Evolutionary conservation across 2,888 invertebrate genomes (phyloP).

Genomic region (Allygus modestus): DNA sequence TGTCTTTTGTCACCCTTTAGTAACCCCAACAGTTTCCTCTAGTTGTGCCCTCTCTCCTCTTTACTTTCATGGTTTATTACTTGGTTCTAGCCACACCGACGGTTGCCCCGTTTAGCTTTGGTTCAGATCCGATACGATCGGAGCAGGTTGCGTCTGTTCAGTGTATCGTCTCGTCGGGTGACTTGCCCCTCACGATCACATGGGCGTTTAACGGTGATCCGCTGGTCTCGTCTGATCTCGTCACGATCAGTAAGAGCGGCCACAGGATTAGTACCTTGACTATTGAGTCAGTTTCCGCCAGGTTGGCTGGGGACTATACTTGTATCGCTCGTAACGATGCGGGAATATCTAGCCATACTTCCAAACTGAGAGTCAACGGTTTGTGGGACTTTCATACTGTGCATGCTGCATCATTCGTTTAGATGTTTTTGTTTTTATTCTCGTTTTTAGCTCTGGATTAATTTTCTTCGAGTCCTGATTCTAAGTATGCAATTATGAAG

Average conservation of each 20-base stretch:
- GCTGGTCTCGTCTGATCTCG: slow-evolving; percentile 65
- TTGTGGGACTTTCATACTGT: slow-evolving; percentile 59
- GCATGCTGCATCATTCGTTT: slow-evolving; percentile 28
- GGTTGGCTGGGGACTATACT: slow-evolving; percentile 81
- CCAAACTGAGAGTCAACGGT: slow-evolving; percentile 70
- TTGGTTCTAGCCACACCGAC: slow-evolving; percentile 72
- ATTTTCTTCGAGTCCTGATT: not conserved
- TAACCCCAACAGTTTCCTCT: no score
- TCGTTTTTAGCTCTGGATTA: not conserved
- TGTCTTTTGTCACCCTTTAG: slow-evolving; percentile 32
- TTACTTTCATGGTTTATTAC: not conserved
- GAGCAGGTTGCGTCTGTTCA: slow-evolving; percentile 73
- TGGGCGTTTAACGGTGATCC: slow-evolving; percentile 78
- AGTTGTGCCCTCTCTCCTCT: slow-evolving; percentile 22
- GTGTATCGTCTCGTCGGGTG: slow-evolving; percentile 75
- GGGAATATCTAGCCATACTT: slow-evolving; percentile 75
- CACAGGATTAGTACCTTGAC: slow-evolving; percentile 70
- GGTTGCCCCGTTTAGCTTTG: slow-evolving; percentile 71
- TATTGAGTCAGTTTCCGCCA: slow-evolving; percentile 65
- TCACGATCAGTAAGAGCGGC: slow-evolving; percentile 66
- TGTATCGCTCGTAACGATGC: slow-evolving; percentile 85
- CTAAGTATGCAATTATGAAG: not conserved
- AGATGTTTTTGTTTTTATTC: slow-evolving; percentile 44
- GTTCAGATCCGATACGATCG: slow-evolving; percentile 73
- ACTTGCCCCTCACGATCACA: slow-evolving; percentile 72